phyloP scores from a whole-genome alignment of 2,113 vertebrate genomes.

The Serinus canaria region DNA sequence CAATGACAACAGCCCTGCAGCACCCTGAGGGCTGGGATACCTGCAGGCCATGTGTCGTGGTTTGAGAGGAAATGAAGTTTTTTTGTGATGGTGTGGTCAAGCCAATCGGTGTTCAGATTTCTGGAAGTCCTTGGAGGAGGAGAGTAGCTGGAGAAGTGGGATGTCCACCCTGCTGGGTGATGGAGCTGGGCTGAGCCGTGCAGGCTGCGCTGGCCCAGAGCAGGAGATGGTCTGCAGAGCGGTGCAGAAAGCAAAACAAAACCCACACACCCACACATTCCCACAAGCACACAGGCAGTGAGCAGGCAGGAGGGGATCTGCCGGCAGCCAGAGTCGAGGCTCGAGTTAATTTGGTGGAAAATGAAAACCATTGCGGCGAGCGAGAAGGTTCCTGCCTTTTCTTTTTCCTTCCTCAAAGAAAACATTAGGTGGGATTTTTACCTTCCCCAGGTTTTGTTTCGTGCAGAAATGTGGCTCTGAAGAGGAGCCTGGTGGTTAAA shows the following conservation, averaged over 20 bases:
- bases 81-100: no score
- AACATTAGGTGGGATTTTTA: neutral
- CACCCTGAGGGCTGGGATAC: neutral
- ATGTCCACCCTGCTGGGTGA: fast-evolving
- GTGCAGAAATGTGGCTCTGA: neutral
- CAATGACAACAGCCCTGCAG: neutral
- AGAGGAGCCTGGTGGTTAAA: neutral
- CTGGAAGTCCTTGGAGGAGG: neutral
- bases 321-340: neutral
- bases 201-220: neutral
- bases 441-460: neutral
- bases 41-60: fast-evolving
- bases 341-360: neutral
- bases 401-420: neutral
- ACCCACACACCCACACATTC: neutral
- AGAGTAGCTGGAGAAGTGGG: neutral
- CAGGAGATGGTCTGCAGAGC: neutral
- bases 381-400: neutral
- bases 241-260: neutral
- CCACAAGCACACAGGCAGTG: neutral
- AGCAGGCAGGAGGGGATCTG: neutral
- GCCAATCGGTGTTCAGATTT: no score
- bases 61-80: no score
- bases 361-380: neutral
- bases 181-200: neutral